These are phyloP conservation scores for Hirudinaria manillensis DNA, from an alignment of 2,888 invertebrate species.

Conservation along the genomic window DNA sequence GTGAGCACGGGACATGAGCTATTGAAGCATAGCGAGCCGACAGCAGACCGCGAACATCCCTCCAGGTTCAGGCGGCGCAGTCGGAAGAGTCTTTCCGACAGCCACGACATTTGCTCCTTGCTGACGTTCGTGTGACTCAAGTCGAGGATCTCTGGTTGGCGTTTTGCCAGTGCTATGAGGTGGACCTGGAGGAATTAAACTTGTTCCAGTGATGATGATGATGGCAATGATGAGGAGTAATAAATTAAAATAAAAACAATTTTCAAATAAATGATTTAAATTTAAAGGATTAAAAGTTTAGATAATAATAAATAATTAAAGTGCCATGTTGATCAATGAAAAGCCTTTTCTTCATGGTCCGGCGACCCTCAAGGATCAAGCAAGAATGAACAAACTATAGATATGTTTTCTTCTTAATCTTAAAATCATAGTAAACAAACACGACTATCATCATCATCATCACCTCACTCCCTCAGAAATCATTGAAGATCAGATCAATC, in stretches of 20 bases:
- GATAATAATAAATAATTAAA: background rate
- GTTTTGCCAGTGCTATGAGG: slow-evolving; percentile 74
- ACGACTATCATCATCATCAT: background rate
- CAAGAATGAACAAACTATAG: too few species aligned
- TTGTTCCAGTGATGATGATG: too few species aligned
- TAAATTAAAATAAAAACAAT: too few species aligned
- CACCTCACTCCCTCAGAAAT: background rate
- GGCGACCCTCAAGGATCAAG: too few species aligned
- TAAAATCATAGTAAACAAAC: too few species aligned
- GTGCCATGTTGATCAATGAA: background rate
- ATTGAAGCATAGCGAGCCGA: slow-evolving; percentile 69
- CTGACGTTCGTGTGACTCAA: slow-evolving; percentile 83
- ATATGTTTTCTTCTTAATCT: too few species aligned
- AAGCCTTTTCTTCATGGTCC: too few species aligned
- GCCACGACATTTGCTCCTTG: slow-evolving; percentile 81
- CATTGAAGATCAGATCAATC: background rate
- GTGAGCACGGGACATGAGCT: slow-evolving; percentile 73
- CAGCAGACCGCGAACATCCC: slow-evolving; percentile 65
- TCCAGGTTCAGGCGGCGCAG: slow-evolving; percentile 73
- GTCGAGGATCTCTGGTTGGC: slow-evolving; percentile 77
- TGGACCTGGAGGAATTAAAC: slow-evolving; percentile 60
- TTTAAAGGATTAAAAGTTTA: background rate
- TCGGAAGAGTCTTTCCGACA: slow-evolving; percentile 77
- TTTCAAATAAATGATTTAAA: background rate
- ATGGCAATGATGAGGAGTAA: background rate